Percentiles rank a stretch among this genome's conserved stretches.
Evolutionary conservation across 2,797 vertebrate genomes (phyloP).

Genomic region (Threskiornis aethiopicus): DNA sequence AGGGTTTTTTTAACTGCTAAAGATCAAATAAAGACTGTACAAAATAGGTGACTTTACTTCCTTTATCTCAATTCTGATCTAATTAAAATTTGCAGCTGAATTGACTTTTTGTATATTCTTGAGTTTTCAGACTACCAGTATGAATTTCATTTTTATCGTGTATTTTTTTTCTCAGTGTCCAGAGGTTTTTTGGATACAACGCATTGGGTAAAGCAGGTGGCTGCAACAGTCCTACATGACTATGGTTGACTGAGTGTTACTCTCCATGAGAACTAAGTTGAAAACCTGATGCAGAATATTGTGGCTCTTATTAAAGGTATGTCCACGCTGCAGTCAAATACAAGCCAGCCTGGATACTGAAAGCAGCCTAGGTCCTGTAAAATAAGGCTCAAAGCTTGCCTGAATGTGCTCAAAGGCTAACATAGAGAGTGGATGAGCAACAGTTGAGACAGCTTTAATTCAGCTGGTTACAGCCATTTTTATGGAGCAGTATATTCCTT

Average conservation of each 20-base stretch:
- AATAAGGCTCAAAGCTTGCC: background rate
- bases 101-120: background rate
- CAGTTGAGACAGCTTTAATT: background rate
- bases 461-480: background rate
- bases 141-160: background rate
- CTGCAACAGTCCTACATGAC: background rate
- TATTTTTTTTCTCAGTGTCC: background rate
- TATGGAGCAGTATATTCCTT: background rate
- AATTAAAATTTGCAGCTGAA: background rate
- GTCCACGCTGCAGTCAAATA: background rate
- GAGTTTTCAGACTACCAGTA: background rate
- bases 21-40: background rate
- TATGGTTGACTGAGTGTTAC: background rate
- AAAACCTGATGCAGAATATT: background rate
- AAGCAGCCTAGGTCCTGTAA: background rate
- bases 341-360: background rate
- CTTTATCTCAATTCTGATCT: background rate
- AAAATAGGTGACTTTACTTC: background rate
- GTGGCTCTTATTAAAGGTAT: background rate
- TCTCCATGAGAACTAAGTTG: background rate
- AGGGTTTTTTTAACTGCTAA: background rate
- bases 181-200: background rate
- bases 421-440: background rate
- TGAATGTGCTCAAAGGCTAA: background rate
- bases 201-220: background rate